Percentiles rank a stretch among this genome's conserved stretches.
Conservation (phyloP, 2,797 vertebrate species). For the Chelidonichthys spinosus region DNA sequence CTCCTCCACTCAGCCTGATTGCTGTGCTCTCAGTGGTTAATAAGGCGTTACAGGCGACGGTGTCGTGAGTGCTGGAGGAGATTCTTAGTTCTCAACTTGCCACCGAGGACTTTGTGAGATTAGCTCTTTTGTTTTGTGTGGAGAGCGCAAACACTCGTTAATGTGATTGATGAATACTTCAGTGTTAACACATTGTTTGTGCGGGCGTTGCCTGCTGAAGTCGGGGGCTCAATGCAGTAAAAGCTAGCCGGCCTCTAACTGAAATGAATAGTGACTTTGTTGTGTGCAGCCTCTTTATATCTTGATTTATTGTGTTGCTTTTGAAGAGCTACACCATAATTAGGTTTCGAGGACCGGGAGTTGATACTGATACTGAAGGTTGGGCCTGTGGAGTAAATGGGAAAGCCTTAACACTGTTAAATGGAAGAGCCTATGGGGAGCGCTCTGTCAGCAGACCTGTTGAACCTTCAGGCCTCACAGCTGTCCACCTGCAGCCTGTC, state of each 20-base stretch:
- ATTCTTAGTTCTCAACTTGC: conserved; percentile 56
- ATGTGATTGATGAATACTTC: conserved; percentile 76
- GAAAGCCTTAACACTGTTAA: conserved; percentile 19
- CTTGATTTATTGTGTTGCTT: conserved; percentile 17
- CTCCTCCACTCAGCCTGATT: conserved; percentile 56
- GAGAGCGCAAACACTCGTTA: conserved; percentile 56
- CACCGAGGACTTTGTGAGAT: conserved; percentile 54
- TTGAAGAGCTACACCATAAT: conserved; percentile 7
- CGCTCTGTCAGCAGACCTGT: conserved; percentile 50
- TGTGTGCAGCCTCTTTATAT: not conserved
- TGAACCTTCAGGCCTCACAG: conserved; percentile 46
- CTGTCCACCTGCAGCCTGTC: conserved; percentile 39
- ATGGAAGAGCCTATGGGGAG: conserved; percentile 13
- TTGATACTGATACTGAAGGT: conserved; percentile 10
- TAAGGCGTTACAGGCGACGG: conserved; percentile 41
- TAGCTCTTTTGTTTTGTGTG: conserved; percentile 68
- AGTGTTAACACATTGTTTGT: conserved; percentile 66
- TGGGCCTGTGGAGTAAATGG: conserved; percentile 17
- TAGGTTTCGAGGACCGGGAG: not conserved
- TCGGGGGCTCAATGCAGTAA: conserved; percentile 28
- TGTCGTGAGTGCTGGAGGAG: conserved; percentile 43
- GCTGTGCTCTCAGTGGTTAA: conserved; percentile 53
- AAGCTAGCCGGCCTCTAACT: conserved; percentile 1
- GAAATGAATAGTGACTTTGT: not conserved
- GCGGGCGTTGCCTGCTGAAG: conserved; percentile 30